phyloP scores from a whole-genome alignment of 2,113 vertebrate genomes.

The Mesocricetus auratus region DNA sequence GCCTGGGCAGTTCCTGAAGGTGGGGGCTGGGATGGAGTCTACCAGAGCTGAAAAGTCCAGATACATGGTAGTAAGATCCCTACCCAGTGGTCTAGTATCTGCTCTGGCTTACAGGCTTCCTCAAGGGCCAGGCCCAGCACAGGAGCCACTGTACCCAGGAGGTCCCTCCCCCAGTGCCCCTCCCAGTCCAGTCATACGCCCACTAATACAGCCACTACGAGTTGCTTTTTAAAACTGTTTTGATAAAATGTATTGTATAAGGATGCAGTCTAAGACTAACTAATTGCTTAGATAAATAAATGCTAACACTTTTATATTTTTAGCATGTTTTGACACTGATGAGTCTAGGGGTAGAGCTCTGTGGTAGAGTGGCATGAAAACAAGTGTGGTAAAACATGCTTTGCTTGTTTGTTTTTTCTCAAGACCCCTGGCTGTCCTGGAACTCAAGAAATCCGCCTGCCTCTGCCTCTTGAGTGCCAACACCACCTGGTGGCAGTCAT shows the following conservation, averaged over 20 bases:
- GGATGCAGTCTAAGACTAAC: not conserved
- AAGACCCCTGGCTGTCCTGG: not conserved
- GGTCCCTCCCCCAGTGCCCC: not conserved
- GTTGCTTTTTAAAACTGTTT: not conserved
- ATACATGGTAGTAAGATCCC: not conserved
- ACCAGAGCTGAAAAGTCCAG: not conserved
- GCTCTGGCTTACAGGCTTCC: not conserved
- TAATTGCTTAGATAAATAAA: not conserved
- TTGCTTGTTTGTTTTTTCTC: not conserved
- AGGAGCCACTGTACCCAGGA: not conserved
- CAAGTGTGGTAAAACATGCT: not conserved
- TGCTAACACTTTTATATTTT: not conserved
- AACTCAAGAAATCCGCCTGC: not conserved
- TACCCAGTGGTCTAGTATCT: accelerated
- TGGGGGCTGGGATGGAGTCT: not conserved
- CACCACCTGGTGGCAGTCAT: not conserved
- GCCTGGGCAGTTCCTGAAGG: not conserved
- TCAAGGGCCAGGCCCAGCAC: not conserved
- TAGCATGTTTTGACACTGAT: not conserved
- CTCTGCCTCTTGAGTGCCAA: not conserved
- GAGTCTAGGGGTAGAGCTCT: not conserved
- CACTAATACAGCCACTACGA: not conserved
- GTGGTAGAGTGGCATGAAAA: not conserved
- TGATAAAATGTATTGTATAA: not conserved
- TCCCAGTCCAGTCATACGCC: not conserved